These are phyloP conservation scores for Lophochroa leadbeateri DNA, from an alignment of 2,113 vertebrate species.

Conservation along the genomic window DNA sequence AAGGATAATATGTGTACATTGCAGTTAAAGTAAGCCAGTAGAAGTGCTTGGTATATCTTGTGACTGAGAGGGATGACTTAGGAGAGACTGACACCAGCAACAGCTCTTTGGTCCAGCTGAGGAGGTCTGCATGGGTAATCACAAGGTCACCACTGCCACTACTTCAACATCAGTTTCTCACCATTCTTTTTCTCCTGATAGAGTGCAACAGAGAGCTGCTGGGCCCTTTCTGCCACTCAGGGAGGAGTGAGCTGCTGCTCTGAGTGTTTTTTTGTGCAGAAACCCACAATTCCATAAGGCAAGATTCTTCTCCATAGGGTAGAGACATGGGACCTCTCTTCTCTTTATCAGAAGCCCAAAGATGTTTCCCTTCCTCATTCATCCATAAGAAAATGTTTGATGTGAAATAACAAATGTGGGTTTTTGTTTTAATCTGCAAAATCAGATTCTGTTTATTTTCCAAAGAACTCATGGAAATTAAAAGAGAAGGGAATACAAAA, in stretches of 20 bases:
- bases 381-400: not conserved
- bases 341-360: not conserved
- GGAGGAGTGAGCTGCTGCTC: not conserved
- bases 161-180: not conserved
- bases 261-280: not conserved
- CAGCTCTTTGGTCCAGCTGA: not conserved
- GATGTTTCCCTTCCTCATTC: not conserved
- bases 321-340: not conserved
- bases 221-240: not conserved
- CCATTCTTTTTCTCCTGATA: not conserved
- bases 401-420: not conserved
- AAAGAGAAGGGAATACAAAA: not conserved
- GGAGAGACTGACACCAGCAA: not conserved
- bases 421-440: not conserved
- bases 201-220: not conserved
- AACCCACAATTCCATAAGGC: not conserved
- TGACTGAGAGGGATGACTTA: not conserved
- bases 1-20: not conserved
- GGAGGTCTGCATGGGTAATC: not conserved
- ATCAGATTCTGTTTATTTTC: not conserved
- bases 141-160: not conserved
- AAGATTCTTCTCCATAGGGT: not conserved
- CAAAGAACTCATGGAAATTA: not conserved
- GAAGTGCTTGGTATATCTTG: not conserved
- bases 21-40: not conserved